phyloP scores from a whole-genome alignment of 2,797 vertebrate genomes.

The Phalloptychus januarius region DNA sequence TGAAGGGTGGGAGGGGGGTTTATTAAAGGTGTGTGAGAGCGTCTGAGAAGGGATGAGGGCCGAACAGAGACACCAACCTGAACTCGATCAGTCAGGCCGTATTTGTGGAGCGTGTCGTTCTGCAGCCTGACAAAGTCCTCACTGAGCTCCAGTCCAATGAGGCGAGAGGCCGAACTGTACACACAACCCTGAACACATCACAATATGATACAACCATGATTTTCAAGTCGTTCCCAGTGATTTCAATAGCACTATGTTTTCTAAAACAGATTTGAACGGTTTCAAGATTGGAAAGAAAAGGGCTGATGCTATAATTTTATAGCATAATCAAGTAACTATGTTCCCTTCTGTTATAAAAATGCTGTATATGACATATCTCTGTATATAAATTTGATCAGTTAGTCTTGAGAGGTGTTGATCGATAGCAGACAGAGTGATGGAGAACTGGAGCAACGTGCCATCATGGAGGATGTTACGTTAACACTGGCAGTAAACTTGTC shows the following conservation, averaged over 20 bases:
- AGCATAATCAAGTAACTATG: too few relatives aligned
- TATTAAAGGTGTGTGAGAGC: background rate
- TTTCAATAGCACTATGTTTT: background rate
- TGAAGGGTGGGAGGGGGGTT: background rate
- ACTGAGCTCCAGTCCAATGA: constrained; percentile 89
- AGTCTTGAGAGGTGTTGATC: background rate
- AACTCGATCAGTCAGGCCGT: constrained; percentile 85
- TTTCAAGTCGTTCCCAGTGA: background rate
- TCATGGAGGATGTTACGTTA: background rate
- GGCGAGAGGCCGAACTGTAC: constrained; percentile 87
- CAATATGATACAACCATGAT: background rate
- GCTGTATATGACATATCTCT: too few relatives aligned
- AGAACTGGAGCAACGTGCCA: background rate
- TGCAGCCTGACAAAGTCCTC: constrained; percentile 91
- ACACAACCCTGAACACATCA: constrained; percentile 82
- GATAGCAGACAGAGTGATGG: background rate
- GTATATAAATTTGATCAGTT: background rate
- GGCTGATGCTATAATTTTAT: background rate
- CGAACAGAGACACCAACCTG: constrained; percentile 76
- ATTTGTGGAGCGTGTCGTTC: constrained; percentile 85
- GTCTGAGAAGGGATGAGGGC: background rate
- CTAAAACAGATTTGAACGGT: background rate
- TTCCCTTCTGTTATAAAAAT: too few relatives aligned
- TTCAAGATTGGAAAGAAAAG: background rate
- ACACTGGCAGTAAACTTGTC: background rate